phyloP scores from a whole-genome alignment of 2,113 vertebrate genomes.

The Gallinago jamesoni region DNA sequence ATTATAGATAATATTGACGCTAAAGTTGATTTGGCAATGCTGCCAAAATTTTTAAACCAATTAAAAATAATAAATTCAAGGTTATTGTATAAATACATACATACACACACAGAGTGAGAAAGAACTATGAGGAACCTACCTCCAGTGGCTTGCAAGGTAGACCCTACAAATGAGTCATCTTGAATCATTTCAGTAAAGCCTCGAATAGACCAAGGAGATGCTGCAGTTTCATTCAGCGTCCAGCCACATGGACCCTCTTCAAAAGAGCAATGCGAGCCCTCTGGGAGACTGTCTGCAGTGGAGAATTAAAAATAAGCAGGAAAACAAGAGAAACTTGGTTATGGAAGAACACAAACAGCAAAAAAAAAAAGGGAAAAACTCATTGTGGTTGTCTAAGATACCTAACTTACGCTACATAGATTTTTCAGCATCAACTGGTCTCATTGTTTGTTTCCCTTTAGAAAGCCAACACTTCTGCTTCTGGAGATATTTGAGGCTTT shows the following conservation, averaged over 20 bases:
- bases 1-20: background rate
- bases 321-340: background rate
- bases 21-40: background rate
- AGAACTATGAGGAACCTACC: conserved; percentile 69
- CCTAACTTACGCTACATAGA: background rate
- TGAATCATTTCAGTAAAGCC: conserved; percentile 62
- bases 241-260: conserved; percentile 83
- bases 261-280: conserved; percentile 86
- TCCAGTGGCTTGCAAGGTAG: conserved; percentile 75
- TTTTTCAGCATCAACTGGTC: background rate
- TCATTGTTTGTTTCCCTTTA: background rate
- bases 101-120: background rate
- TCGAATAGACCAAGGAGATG: conserved; percentile 73
- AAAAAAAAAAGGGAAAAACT: background rate
- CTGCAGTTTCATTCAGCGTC: conserved; percentile 72
- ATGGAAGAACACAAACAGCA: background rate
- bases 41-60: background rate
- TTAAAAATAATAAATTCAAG: background rate
- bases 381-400: background rate
- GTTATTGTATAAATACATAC: background rate
- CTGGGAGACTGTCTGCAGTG: conserved; percentile 74
- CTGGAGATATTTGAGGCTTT: background rate
- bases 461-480: background rate
- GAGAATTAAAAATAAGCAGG: background rate
- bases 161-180: conserved; percentile 64